Conservation (phyloP, 2,888 invertebrate genomes). For the Noctuana brunneofusca region DNA sequence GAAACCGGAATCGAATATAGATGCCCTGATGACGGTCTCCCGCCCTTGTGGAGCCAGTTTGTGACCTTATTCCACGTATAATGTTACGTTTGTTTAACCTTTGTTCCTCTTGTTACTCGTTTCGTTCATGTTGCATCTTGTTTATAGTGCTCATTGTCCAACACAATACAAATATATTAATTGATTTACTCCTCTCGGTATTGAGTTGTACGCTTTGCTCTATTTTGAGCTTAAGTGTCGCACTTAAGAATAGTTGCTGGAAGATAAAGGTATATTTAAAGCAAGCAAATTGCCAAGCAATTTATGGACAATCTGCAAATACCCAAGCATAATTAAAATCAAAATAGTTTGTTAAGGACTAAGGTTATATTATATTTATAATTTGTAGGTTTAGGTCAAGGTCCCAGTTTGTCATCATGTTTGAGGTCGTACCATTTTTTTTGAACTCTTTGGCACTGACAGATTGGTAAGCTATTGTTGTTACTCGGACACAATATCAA, state of each 20-base stretch:
- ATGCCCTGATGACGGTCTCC: neutral
- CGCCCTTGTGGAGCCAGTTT: neutral
- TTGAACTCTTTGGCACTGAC: no score
- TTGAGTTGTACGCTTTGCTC: neutral
- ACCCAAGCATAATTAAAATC: no score
- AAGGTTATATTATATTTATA: no score
- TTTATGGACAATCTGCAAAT: no score
- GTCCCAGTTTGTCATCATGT: no score
- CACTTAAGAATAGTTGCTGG: neutral
- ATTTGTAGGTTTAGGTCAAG: no score
- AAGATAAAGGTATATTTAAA: no score
- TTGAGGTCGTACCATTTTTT: no score
- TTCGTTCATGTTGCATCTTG: conserved; percentile 19
- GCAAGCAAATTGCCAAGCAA: neutral
- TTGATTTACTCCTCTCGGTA: neutral
- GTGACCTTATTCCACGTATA: conserved; percentile 24
- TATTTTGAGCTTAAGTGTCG: neutral
- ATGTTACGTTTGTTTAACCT: conserved; percentile 30
- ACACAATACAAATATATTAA: neutral
- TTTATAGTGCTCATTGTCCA: conserved; percentile 9
- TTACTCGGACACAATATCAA: no score
- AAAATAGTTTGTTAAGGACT: no score
- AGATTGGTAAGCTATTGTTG: no score
- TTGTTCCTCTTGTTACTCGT: conserved; percentile 26
- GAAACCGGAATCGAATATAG: conserved; percentile 1